A percentile compares a stretch with the other conserved stretches of the same genome.
Conservation (phyloP, 2,888 invertebrate species). For the Idaea straminata region DNA sequence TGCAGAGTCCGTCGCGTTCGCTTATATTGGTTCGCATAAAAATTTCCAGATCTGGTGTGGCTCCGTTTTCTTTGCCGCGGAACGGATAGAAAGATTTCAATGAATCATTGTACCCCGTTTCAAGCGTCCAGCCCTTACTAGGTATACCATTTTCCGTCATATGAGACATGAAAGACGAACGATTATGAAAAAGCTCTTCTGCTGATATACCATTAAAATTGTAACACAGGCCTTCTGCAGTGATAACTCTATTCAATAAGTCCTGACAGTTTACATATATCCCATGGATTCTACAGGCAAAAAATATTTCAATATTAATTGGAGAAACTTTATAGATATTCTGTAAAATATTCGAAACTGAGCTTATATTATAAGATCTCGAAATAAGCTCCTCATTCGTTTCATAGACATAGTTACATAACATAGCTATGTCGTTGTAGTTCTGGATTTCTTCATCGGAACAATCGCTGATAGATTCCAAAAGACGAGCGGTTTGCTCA, state of each 20-base stretch:
- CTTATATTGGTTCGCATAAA: conserved; percentile 14
- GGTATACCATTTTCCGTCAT: conserved; percentile 2
- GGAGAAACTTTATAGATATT: neutral
- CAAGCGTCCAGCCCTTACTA: conserved; percentile 23
- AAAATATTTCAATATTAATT: neutral
- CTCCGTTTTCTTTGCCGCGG: conserved; percentile 29
- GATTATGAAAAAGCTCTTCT: neutral
- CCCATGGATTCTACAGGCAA: neutral
- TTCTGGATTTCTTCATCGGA: conserved; percentile 8
- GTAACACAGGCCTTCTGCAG: conserved; percentile 6
- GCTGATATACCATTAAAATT: conserved; percentile 4
- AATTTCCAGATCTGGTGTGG: conserved; percentile 25
- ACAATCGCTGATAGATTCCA: neutral
- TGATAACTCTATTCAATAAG: neutral
- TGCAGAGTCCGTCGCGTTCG: conserved; percentile 28
- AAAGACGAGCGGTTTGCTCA: neutral
- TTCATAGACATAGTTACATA: neutral
- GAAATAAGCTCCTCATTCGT: neutral
- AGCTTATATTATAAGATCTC: neutral
- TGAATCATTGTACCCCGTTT: conserved; percentile 22
- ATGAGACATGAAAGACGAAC: neutral
- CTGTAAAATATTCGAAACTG: neutral
- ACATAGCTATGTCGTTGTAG: neutral
- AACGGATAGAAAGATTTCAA: conserved; percentile 22
- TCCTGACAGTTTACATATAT: neutral